phyloP scores from a whole-genome alignment of 2,888 invertebrate genomes.

The Xanthostigma xanthostigma region DNA sequence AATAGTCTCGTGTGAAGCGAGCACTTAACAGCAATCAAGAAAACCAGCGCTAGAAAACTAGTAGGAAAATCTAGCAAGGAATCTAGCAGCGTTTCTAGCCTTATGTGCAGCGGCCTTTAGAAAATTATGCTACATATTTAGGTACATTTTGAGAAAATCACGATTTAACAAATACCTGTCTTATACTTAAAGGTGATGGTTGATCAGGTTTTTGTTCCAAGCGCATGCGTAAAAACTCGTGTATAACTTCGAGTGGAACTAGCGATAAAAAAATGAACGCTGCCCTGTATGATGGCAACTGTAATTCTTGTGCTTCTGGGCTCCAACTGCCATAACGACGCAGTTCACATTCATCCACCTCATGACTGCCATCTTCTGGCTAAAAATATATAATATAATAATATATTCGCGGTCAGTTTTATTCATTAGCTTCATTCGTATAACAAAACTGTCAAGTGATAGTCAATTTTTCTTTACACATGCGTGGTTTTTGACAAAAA shows the following conservation, averaged over 20 bases:
- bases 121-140: background rate
- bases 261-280: slow-evolving; percentile 75
- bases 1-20: too few relatives aligned
- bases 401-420: too few relatives aligned
- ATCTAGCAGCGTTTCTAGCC: too few relatives aligned
- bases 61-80: too few relatives aligned
- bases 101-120: too few relatives aligned
- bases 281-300: slow-evolving; percentile 71
- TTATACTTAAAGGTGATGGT: slow-evolving; percentile 73
- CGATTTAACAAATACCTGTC: slow-evolving; percentile 42
- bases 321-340: slow-evolving; percentile 63
- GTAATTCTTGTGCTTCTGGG: slow-evolving; percentile 55
- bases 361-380: slow-evolving; percentile 6
- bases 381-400: background rate
- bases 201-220: slow-evolving; percentile 68
- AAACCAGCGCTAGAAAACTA: too few relatives aligned
- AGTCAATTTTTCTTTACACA: too few relatives aligned
- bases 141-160: background rate
- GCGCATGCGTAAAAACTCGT: slow-evolving; percentile 77
- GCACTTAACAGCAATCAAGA: too few relatives aligned
- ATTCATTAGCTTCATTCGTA: too few relatives aligned
- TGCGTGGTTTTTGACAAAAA: too few relatives aligned
- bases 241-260: slow-evolving; percentile 79
- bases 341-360: slow-evolving; percentile 33
- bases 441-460: too few relatives aligned